Evolutionary conservation across 2,797 vertebrate genomes (phyloP).

Genomic region (Epinephelus malabaricus): DNA sequence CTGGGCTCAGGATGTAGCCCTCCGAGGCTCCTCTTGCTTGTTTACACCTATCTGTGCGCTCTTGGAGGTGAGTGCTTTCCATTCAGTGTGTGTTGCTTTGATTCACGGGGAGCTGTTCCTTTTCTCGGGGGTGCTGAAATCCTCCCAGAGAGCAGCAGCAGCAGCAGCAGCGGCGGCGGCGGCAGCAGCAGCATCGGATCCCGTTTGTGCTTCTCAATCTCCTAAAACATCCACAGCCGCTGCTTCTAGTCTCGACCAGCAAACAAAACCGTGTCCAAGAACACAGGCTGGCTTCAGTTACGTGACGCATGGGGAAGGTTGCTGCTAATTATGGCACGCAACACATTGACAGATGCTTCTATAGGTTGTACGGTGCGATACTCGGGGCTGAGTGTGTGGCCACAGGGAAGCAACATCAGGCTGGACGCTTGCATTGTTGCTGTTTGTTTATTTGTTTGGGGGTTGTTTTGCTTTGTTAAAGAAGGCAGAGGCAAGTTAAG

Average conservation of each 20-base stretch:
- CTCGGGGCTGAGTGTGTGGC: slow-evolving; percentile 32
- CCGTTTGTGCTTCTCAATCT: slow-evolving; percentile 25
- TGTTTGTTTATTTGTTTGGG: not conserved
- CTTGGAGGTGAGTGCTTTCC: slow-evolving; percentile 86
- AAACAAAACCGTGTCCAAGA: not conserved
- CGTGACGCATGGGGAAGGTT: slow-evolving; percentile 43
- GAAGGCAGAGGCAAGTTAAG: slow-evolving; percentile 15
- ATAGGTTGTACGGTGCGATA: slow-evolving; percentile 44
- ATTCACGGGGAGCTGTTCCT: slow-evolving; percentile 82
- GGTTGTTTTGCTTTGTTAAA: slow-evolving; percentile 33
- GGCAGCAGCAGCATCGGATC: slow-evolving; percentile 33
- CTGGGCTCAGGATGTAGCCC: slow-evolving; percentile 79
- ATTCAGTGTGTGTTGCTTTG: slow-evolving; percentile 53
- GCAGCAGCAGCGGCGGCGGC: not conserved
- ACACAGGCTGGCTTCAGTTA: slow-evolving; percentile 13
- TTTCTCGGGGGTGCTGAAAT: slow-evolving; percentile 80
- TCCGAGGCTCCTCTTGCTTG: slow-evolving; percentile 84
- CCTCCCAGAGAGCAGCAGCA: slow-evolving; percentile 32
- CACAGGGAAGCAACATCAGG: slow-evolving; percentile 7
- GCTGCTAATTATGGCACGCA: slow-evolving; percentile 59
- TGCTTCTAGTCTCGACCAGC: not conserved
- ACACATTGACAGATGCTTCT: slow-evolving; percentile 58
- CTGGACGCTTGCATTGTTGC: slow-evolving; percentile 27
- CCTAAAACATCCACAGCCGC: slow-evolving; percentile 36
- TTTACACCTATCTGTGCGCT: slow-evolving; percentile 83